phyloP scores from a whole-genome alignment of 2,888 invertebrate species.

The Rotaria socialis region DNA sequence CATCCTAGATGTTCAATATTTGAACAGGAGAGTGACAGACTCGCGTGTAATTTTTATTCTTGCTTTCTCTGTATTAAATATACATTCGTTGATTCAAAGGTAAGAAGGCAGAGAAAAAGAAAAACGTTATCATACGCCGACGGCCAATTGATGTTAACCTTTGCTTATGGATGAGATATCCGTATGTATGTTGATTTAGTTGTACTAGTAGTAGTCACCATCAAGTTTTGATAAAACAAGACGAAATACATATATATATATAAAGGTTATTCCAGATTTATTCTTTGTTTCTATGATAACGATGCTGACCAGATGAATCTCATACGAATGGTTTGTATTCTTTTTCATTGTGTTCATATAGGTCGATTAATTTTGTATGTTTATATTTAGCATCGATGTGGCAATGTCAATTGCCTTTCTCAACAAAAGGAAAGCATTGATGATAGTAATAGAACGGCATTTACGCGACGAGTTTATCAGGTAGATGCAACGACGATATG shows the following conservation, averaged over 20 bases:
- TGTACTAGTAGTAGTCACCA: not conserved
- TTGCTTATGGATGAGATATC: slow-evolving; percentile 26
- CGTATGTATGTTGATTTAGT: slow-evolving; percentile 1
- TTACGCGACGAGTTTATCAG: slow-evolving; percentile 17
- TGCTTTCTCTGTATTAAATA: not conserved
- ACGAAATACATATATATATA: not conserved
- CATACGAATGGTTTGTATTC: not conserved
- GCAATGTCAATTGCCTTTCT: not conserved
- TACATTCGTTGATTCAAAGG: not conserved
- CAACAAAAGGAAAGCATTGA: not conserved
- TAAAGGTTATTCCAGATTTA: slow-evolving; percentile 21
- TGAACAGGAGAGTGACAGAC: not conserved
- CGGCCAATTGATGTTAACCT: slow-evolving; percentile 29
- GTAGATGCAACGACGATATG: slow-evolving; percentile 1
- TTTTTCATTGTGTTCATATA: not conserved
- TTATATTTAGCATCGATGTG: slow-evolving; percentile 27
- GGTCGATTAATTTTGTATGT: not conserved
- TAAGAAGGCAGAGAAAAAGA: not conserved
- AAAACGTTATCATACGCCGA: slow-evolving; percentile 2
- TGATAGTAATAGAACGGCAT: not conserved
- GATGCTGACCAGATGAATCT: slow-evolving; percentile 21
- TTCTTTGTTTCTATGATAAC: not conserved
- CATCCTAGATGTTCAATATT: not conserved
- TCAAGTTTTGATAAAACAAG: slow-evolving; percentile 2
- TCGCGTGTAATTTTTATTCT: not conserved